Evolutionary conservation across 2,888 invertebrate genomes (phyloP), one percentile per base, ranked within the genome.

Genomic region (Watsonalla binaria): DNA sequence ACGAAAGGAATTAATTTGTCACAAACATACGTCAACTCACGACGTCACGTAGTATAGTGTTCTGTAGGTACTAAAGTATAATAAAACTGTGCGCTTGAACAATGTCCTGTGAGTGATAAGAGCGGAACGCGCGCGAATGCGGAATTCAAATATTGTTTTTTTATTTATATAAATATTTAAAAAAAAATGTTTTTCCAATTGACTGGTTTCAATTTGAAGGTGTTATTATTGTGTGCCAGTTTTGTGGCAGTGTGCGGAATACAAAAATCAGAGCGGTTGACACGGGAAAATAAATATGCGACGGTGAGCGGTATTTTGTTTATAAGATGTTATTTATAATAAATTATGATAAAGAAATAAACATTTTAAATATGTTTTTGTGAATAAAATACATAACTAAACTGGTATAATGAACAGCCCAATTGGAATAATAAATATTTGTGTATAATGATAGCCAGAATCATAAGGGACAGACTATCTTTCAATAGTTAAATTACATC

Each of bases 261-360:
- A 42, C 11, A 11, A 11, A 42, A 42, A 11, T 11, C 8, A 0
- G 74, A 75, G 56, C 45, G 57, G 9, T 54, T 72, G 54, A 66
- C 58, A 51, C 77, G 74, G 54, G 72, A 77, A 34, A 68, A 66
- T 5, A 72, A 68, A 46, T 66, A 68, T 24, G 68, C 79, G 8
- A 75, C 74, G 70, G 83, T 82, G 55, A 79, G 81, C 8, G 8
- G 42, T 37, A 11, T n/a, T n/a, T n/a, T n/a, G n/a, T n/a, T n/a
- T n/a, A n/a, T n/a, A n/a, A n/a, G n/a, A n/a, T n/a, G n/a, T n/a
- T n/a, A n/a, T n/a, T n/a, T n/a, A n/a, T n/a, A n/a, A n/a, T n/a
- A n/a, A n/a, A n/a, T n/a, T n/a, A n/a, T n/a, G n/a, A n/a, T n/a
- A n/a, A n/a, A n/a, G n/a, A n/a, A n/a, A n/a, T n/a, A n/a, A n/a